These are phyloP conservation scores for Ptychoptera contaminata DNA, from an alignment of 2,888 invertebrate species.

Conservation along the genomic window DNA sequence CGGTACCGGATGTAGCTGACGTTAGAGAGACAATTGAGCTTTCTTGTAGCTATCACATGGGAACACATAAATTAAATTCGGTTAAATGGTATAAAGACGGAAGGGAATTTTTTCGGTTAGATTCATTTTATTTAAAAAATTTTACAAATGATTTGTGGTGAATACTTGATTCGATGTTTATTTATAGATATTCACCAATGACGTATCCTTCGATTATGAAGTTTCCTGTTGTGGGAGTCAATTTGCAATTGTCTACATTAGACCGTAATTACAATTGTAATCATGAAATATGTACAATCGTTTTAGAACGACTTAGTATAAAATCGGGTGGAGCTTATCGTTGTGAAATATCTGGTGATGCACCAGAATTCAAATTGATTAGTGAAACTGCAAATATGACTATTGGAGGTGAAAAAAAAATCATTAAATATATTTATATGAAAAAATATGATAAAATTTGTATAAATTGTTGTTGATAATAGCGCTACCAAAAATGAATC, in stretches of 20 bases:
- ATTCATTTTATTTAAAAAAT: too few relatives aligned
- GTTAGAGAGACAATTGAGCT: conserved; percentile 32
- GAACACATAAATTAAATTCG: conserved; percentile 33
- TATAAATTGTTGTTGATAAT: too few relatives aligned
- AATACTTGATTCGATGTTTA: background rate
- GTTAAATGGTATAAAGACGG: conserved; percentile 37
- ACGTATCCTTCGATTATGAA: conserved; percentile 22
- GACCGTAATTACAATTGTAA: conserved; percentile 22
- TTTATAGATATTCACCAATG: conserved; percentile 23
- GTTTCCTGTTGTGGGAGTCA: conserved; percentile 22
- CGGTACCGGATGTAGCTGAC: conserved; percentile 33
- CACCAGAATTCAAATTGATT: conserved; percentile 38
- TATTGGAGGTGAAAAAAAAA: conserved; percentile 36
- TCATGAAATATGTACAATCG: conserved; percentile 24
- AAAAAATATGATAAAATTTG: too few relatives aligned
- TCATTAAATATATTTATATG: too few relatives aligned
- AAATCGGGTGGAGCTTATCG: conserved; percentile 35
- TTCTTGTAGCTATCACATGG: conserved; percentile 34
- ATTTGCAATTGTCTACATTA: conserved; percentile 7
- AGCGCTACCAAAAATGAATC: too few relatives aligned
- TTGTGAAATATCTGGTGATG: conserved; percentile 44
- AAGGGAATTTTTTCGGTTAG: conserved; percentile 35
- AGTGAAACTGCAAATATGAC: conserved; percentile 38
- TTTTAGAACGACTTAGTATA: conserved; percentile 21
- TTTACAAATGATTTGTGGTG: too few relatives aligned